Conservation (phyloP, 2,797 vertebrate species). For the Loriculus beryllinus region DNA sequence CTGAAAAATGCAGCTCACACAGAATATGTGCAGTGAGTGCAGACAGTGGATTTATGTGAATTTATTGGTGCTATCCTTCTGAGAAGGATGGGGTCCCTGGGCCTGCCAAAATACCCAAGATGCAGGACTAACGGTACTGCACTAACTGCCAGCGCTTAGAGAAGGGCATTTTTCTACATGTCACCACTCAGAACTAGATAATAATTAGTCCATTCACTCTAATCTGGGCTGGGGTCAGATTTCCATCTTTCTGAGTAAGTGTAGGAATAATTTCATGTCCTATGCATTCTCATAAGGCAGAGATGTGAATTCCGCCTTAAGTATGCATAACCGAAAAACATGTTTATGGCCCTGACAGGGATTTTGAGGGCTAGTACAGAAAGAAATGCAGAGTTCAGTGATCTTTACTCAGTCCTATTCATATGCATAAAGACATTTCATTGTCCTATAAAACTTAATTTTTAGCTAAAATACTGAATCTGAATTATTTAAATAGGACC, state of each 20-base stretch:
- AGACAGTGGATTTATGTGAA: background rate
- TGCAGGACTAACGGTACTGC: background rate
- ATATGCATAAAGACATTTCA: conserved; percentile 22
- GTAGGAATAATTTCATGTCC: background rate
- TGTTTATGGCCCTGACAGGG: conserved; percentile 3
- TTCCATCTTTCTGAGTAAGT: background rate
- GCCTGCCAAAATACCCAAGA: background rate
- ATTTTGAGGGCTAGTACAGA: background rate
- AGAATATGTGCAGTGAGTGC: background rate
- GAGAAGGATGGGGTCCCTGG: background rate
- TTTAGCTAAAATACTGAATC: conserved; percentile 34
- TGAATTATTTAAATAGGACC: conserved; percentile 33
- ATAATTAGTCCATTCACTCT: background rate
- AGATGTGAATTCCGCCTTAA: background rate
- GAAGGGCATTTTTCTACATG: background rate
- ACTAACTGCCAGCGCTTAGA: no score
- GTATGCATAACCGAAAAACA: background rate
- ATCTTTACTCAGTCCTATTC: conserved; percentile 5
- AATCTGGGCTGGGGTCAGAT: background rate
- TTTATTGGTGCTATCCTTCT: background rate
- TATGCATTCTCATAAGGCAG: background rate
- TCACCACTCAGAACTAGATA: background rate
- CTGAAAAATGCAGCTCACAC: accelerated
- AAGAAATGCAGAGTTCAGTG: conserved; percentile 21
- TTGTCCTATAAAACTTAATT: conserved; percentile 46